Conservation (phyloP, 2,113 vertebrate species). For the Apodemus speciosus region DNA sequence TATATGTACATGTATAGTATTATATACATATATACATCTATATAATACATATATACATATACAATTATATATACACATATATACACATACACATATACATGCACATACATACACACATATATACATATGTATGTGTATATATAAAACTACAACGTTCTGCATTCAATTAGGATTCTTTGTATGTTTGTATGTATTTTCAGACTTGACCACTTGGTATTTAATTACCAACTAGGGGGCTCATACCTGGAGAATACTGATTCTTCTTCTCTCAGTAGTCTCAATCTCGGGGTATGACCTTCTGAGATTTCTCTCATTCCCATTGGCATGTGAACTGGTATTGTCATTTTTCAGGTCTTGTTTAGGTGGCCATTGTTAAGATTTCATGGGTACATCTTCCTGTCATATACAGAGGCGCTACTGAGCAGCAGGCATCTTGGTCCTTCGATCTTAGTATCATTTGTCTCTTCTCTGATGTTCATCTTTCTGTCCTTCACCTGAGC, state of each 20-base stretch:
- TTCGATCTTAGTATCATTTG: neutral
- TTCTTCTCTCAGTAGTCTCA: neutral
- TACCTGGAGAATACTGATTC: neutral
- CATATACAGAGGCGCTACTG: neutral
- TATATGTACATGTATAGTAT: neutral
- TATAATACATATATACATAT: neutral
- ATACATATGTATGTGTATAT: neutral
- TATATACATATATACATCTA: neutral
- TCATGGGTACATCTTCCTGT: neutral
- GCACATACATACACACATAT: too few species aligned
- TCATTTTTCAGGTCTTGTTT: neutral
- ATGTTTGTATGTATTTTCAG: neutral
- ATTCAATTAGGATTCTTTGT: neutral
- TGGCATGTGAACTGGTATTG: neutral
- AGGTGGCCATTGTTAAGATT: neutral
- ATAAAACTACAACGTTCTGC: neutral
- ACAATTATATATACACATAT: too few species aligned
- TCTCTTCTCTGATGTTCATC: neutral
- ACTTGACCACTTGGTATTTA: neutral
- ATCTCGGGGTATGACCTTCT: neutral
- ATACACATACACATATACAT: too few species aligned
- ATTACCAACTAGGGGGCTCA: neutral
- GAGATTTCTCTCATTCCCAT: neutral
- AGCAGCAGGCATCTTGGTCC: neutral
- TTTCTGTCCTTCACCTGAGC: neutral